Conservation (phyloP, 2,113 vertebrate genomes). For the Xyrauchen texanus region DNA sequence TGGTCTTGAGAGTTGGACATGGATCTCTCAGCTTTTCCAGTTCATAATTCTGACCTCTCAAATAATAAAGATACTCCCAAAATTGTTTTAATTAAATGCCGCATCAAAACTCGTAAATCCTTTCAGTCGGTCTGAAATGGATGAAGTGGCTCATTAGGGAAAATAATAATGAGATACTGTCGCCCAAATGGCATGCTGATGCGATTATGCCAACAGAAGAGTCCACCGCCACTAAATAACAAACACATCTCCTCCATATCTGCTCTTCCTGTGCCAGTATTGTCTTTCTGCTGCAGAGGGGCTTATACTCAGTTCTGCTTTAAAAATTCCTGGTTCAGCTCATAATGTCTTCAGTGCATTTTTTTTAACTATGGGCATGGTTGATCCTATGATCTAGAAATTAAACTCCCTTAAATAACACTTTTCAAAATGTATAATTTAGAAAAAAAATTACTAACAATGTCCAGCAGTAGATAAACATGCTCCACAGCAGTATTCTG, state of each 20-base stretch:
- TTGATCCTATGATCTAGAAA: no score
- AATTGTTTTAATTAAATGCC: conserved; percentile 18
- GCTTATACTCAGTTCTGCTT: conserved; percentile 42
- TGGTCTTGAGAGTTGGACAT: conserved; percentile 17
- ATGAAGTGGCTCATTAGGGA: conserved; percentile 43
- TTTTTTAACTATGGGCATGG: no score
- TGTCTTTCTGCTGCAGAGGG: conserved; percentile 38
- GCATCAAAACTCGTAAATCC: conserved; percentile 14
- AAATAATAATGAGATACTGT: conserved; percentile 45
- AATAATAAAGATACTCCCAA: background rate
- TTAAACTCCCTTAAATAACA: no score
- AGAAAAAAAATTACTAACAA: no score
- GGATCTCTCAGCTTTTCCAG: conserved; percentile 5
- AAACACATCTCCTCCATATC: conserved; percentile 62
- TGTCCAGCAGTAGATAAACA: no score
- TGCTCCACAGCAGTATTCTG: no score
- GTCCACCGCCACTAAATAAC: conserved; percentile 47
- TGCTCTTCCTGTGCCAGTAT: conserved; percentile 55
- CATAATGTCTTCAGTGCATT: conserved; percentile 38
- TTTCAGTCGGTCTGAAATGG: conserved; percentile 40
- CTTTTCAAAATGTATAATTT: no score
- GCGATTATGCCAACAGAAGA: conserved; percentile 42
- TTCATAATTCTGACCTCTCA: conserved; percentile 7
- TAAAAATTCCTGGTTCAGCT: conserved; percentile 40
- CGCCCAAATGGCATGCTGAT: conserved; percentile 41